Evolutionary conservation across 2,113 vertebrate genomes (phyloP), one percentile per base, ranked within the genome.

Genomic region (Herpetotheres cachinnans): DNA sequence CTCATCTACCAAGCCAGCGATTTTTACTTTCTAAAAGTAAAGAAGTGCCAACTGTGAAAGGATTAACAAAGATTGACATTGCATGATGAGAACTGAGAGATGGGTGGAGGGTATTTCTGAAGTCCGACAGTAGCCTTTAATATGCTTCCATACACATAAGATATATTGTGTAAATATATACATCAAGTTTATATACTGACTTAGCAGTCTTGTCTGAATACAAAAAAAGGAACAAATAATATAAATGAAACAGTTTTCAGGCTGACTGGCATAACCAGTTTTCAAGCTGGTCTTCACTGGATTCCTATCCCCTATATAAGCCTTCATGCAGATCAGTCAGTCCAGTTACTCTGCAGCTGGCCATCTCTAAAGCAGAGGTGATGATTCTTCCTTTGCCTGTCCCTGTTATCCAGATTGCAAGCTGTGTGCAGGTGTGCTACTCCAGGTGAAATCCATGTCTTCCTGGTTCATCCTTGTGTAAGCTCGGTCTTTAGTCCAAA

Each of bases 401-500:
- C 25, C 42, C 56, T 74, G 40, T 9, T 88, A 4, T 16, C 42
- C 26, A 24, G n/a, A 67, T 42, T 86, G 19, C 6, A 82, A 67
- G 13, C n/a, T 34, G 11, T 49, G n/a, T 62, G 19, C 38, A 50
- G 13, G 11, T 16, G 16, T 73, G 46, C 25, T 77, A 36, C n/a
- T 76, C 19, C 32, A 34, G 18, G 29, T 27, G 27, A 24, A 54
- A 66, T 40, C 13, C 62, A 58, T 16, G 25, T 59, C 16, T 16
- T 76, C 16, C 47, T 79, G 36, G 34, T 86, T 79, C 27, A 34
- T 65, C 24, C 32, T 67, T 67, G 52, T 74, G 20, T n/a, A 86
- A 47, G 10, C 24, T 73, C 0, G 0, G 1, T 61, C 29, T 83
- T 86, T 38, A 73, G 27, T 69, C 22, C 3, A 3, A 61, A 20